phyloP scores from a whole-genome alignment of 2,888 invertebrate genomes.

The Drosophila gaucha region DNA sequence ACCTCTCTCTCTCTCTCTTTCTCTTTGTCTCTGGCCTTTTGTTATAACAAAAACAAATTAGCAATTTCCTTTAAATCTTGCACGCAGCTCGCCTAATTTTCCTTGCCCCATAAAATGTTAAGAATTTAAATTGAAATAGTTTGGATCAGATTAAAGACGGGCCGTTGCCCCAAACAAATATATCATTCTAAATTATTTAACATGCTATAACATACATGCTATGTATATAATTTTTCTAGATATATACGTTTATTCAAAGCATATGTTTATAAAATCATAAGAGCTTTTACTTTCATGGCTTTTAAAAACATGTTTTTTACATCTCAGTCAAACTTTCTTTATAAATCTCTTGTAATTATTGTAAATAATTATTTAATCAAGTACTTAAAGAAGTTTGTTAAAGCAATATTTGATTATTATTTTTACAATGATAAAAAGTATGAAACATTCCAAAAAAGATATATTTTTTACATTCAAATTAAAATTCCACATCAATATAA shows the following conservation, averaged over 20 bases:
- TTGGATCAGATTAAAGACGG: conserved; percentile 14
- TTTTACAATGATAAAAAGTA: too few species aligned
- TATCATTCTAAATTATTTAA: background rate
- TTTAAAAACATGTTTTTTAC: too few species aligned
- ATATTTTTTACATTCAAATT: background rate
- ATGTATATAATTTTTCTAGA: background rate
- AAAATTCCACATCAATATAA: conserved; percentile 9
- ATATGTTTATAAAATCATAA: background rate
- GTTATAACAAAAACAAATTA: conserved; percentile 24
- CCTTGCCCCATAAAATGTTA: conserved; percentile 38
- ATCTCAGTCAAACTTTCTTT: too few species aligned
- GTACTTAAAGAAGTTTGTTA: too few species aligned
- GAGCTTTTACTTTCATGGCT: too few species aligned
- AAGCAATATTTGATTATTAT: too few species aligned
- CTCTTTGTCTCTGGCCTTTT: background rate
- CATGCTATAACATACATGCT: background rate
- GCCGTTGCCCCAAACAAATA: background rate
- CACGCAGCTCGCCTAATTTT: conserved; percentile 31
- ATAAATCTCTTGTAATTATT: too few species aligned
- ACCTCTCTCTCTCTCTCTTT: background rate
- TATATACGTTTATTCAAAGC: background rate
- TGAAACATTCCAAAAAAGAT: too few species aligned
- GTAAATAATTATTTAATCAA: too few species aligned
- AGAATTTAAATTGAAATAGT: conserved; percentile 61
- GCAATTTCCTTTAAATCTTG: conserved; percentile 42